Evolutionary conservation across 2,888 invertebrate species (phyloP).

Genomic region (Chrysotoxum bicinctum): DNA sequence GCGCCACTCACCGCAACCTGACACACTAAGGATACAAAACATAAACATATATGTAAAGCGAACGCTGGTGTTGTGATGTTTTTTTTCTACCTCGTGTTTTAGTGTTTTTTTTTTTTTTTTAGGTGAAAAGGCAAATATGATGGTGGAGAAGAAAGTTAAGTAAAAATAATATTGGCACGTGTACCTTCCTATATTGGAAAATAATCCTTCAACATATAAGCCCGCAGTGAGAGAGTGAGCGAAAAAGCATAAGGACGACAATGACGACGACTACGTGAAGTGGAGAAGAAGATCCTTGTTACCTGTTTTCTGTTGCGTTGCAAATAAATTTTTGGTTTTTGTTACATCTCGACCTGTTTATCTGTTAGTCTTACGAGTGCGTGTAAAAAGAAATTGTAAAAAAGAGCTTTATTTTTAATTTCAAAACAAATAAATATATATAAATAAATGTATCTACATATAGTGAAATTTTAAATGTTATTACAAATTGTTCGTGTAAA

Average conservation of each 20-base stretch:
- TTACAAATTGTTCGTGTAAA: conserved; percentile 17
- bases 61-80: conserved; percentile 31
- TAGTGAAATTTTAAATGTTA: conserved; percentile 37
- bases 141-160: conserved; percentile 65
- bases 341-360: conserved; percentile 22
- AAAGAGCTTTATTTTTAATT: conserved; percentile 59
- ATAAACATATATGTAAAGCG: conserved; percentile 60
- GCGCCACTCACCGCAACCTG: conserved; percentile 43
- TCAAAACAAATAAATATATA: conserved; percentile 17
- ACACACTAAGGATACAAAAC: conserved; percentile 67
- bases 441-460: conserved; percentile 15
- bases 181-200: conserved; percentile 60
- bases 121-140: conserved; percentile 67
- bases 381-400: conserved; percentile 33
- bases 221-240: conserved; percentile 17
- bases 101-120: conserved; percentile 55
- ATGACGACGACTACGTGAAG: conserved; percentile 43
- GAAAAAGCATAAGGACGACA: conserved; percentile 13
- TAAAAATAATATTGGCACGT: conserved; percentile 71
- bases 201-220: conserved; percentile 52
- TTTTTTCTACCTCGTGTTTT: conserved; percentile 38
- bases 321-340: conserved; percentile 23
- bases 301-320: conserved; percentile 62
- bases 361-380: conserved; percentile 34
- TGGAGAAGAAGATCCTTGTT: conserved; percentile 47